phyloP scores from a whole-genome alignment of 2,797 vertebrate species.

The Erpetoichthys calabaricus region DNA sequence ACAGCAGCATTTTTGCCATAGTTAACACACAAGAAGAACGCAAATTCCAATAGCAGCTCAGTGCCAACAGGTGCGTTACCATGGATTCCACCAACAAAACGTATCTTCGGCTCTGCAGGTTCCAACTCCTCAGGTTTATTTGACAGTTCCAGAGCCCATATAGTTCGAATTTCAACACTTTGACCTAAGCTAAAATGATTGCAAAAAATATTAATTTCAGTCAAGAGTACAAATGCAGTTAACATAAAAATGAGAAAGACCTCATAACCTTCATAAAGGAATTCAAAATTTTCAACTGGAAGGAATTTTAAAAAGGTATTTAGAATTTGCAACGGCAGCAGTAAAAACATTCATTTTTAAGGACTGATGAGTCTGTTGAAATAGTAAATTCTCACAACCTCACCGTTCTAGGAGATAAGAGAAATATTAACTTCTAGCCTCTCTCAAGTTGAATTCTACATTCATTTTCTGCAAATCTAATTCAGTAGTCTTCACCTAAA shows the following conservation, averaged over 20 bases:
- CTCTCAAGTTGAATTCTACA: no score
- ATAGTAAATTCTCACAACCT: conserved; percentile 19
- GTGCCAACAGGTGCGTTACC: conserved; percentile 88
- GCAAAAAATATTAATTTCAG: neutral
- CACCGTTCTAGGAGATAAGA: no score
- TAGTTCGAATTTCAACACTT: conserved; percentile 72
- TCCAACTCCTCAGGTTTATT: conserved; percentile 72
- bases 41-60: conserved; percentile 83
- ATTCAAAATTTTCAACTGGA: conserved; percentile 9
- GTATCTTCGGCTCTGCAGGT: conserved; percentile 81
- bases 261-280: conserved; percentile 4
- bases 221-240: no score
- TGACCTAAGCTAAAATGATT: conserved; percentile 65
- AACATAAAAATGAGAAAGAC: conserved; percentile 3
- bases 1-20: conserved; percentile 80
- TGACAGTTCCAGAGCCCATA: conserved; percentile 91
- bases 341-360: conserved; percentile 10
- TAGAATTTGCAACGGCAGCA: conserved; percentile 11
- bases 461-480: no score
- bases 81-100: conserved; percentile 83
- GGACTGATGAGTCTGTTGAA: conserved; percentile 22
- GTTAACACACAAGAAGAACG: conserved; percentile 81
- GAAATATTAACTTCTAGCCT: no score
- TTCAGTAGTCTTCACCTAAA: no score
- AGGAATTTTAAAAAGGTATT: conserved; percentile 9